phyloP scores from a whole-genome alignment of 2,888 invertebrate species.

The Mythimna loreyi region DNA sequence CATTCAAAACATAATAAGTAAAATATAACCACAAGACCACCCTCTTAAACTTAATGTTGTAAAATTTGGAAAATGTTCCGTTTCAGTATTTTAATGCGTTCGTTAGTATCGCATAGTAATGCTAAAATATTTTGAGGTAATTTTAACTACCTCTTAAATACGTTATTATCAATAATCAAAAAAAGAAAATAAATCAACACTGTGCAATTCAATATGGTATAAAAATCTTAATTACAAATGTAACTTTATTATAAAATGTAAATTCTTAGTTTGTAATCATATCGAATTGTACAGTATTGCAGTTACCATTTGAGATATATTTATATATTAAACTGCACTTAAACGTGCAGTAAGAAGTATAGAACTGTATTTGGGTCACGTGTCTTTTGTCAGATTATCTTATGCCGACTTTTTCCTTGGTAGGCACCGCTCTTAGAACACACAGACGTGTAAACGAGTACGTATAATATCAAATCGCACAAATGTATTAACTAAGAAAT shows the following conservation, averaged over 20 bases:
- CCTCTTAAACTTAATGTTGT: constrained; percentile 41
- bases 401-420: not conserved
- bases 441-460: not conserved
- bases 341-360: constrained; percentile 5
- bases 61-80: constrained; percentile 28
- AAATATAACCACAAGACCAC: constrained; percentile 63
- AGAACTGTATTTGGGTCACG: not conserved
- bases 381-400: constrained; percentile 1
- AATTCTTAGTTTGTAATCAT: not conserved
- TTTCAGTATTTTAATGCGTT: constrained; percentile 41
- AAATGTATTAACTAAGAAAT: not conserved
- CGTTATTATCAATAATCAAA: constrained; percentile 8
- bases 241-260: not conserved
- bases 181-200: constrained; percentile 2
- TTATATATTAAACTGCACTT: constrained; percentile 17
- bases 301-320: constrained; percentile 1
- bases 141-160: not conserved
- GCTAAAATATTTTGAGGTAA: constrained; percentile 23
- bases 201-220: constrained; percentile 11
- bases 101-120: constrained; percentile 43
- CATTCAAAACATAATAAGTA: constrained; percentile 52
- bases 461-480: not conserved
- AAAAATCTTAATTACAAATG: not conserved
- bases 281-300: constrained; percentile 29
- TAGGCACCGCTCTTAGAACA: not conserved